These are phyloP conservation scores for Sardina pilchardus DNA, from an alignment of 2,113 vertebrate genomes.

Conservation along the genomic window DNA sequence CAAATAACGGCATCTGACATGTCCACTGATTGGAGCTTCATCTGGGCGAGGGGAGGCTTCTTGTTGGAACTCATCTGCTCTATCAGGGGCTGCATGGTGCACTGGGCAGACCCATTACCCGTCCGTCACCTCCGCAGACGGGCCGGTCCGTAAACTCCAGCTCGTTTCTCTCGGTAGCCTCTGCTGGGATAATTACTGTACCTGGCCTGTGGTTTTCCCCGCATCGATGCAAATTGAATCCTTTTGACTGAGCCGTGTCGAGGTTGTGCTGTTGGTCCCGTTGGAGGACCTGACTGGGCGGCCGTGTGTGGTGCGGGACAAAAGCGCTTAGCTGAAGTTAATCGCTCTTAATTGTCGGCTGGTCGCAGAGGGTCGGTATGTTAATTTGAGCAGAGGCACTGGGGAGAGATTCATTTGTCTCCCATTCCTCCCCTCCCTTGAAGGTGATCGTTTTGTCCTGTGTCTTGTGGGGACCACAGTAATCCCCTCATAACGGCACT, in stretches of 20 bases:
- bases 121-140: not conserved
- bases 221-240: slow-evolving; percentile 49
- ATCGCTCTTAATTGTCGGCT: slow-evolving; percentile 33
- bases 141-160: not conserved
- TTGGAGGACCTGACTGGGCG: slow-evolving; percentile 12
- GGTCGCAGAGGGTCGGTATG: slow-evolving; percentile 20
- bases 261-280: slow-evolving; percentile 26
- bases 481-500: not conserved
- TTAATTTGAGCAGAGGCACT: slow-evolving; percentile 25
- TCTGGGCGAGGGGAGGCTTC: slow-evolving; percentile 7
- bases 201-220: slow-evolving; percentile 36
- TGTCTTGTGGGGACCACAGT: not conserved
- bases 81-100: slow-evolving; percentile 25
- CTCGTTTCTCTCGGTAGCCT: not conserved
- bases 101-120: slow-evolving; percentile 21
- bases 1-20: not conserved
- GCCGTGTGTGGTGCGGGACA: slow-evolving; percentile 25
- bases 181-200: slow-evolving; percentile 43
- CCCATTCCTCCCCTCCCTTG: not conserved
- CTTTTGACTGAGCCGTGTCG: slow-evolving; percentile 26
- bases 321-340: slow-evolving; percentile 32
- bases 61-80: slow-evolving; percentile 39
- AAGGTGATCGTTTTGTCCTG: not conserved
- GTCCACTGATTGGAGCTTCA: not conserved
- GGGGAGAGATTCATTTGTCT: not conserved